Conservation (phyloP, 2,888 invertebrate species). For the Loripinus fragilis region DNA sequence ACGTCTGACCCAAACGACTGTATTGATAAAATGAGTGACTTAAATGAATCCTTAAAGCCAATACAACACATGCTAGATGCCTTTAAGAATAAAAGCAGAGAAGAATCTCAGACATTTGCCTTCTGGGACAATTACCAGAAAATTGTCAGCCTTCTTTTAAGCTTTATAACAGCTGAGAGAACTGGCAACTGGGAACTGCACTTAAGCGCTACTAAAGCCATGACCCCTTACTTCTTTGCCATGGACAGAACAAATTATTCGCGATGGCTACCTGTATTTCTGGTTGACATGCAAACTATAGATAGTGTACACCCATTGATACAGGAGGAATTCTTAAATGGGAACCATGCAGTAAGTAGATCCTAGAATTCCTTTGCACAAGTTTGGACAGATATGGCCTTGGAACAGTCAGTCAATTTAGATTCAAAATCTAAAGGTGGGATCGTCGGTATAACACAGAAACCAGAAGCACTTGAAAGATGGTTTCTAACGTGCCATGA, state of each 20-base stretch:
- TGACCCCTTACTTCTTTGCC: not conserved
- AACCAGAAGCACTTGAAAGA: not conserved
- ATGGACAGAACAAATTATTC: constrained; percentile 18
- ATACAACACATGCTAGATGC: no score
- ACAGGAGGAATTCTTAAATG: constrained; percentile 3
- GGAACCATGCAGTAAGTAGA: constrained; percentile 18
- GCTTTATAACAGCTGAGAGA: constrained; percentile 8
- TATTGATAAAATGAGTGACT: not conserved
- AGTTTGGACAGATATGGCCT: constrained; percentile 13
- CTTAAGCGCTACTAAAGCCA: not conserved
- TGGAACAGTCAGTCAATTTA: constrained; percentile 1
- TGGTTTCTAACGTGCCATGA: constrained; percentile 3
- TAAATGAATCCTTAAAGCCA: no score
- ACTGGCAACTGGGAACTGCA: not conserved
- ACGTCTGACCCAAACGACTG: not conserved
- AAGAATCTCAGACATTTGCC: not conserved
- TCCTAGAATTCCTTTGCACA: constrained; percentile 6
- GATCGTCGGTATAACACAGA: not conserved
- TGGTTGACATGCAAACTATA: not conserved
- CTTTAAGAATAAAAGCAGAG: not conserved
- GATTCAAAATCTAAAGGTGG: not conserved
- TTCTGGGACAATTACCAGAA: not conserved
- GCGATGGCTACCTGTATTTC: constrained; percentile 1
- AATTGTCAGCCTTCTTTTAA: not conserved
- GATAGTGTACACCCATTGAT: not conserved